Evolutionary conservation across 2,888 invertebrate genomes (phyloP).

Genomic region (Biston stratarius): DNA sequence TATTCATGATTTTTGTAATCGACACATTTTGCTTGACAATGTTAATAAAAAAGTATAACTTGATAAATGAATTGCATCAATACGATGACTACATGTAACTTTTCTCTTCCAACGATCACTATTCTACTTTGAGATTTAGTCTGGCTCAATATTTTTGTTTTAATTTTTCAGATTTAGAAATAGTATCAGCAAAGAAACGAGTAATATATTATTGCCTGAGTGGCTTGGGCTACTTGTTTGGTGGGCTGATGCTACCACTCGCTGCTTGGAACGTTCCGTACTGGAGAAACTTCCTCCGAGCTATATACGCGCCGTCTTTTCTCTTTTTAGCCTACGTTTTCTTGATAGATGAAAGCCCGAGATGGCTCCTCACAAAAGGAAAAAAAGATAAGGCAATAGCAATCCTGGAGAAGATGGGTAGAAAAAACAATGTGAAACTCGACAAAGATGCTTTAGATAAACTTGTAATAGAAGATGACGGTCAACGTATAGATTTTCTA

Average conservation of each 20-base stretch:
- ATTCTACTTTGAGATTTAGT: neutral
- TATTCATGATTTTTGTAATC: too few relatives aligned
- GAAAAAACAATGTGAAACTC: constrained; percentile 66
- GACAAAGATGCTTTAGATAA: constrained; percentile 62
- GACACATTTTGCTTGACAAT: too few relatives aligned
- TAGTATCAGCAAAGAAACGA: constrained; percentile 67
- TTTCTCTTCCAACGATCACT: neutral
- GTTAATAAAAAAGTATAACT: too few relatives aligned
- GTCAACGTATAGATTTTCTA: constrained; percentile 54
- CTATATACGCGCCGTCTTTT: constrained; percentile 89
- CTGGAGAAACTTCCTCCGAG: constrained; percentile 89
- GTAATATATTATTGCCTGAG: constrained; percentile 62
- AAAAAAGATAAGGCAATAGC: constrained; percentile 87
- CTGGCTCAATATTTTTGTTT: neutral
- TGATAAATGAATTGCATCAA: too few relatives aligned
- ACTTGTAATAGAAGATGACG: constrained; percentile 48
- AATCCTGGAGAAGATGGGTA: constrained; percentile 88
- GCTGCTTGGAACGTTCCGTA: constrained; percentile 81
- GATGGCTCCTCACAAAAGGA: constrained; percentile 92
- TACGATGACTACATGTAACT: too few relatives aligned
- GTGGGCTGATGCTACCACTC: constrained; percentile 58
- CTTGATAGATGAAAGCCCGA: constrained; percentile 90
- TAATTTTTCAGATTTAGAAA: constrained; percentile 38
- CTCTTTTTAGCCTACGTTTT: constrained; percentile 88
- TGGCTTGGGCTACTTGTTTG: constrained; percentile 60